Percentiles rank a stretch among this genome's conserved stretches.
Conservation (phyloP, 2,797 vertebrate genomes). For the Limnodromus scolopaceus region DNA sequence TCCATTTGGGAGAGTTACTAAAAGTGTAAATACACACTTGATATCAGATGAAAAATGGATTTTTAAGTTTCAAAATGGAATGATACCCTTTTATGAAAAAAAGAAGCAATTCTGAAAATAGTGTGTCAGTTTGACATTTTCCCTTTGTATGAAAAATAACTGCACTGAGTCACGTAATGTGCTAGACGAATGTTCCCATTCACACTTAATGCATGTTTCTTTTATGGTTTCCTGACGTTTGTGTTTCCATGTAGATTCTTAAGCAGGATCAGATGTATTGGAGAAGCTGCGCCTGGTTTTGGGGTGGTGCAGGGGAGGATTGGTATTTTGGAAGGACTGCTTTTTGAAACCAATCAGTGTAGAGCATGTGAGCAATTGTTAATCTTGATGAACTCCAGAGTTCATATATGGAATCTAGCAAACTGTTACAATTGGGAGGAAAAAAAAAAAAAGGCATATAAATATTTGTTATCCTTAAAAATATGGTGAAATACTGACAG, state of each 20-base stretch:
- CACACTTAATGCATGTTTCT: constrained; percentile 35
- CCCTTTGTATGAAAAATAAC: constrained; percentile 29
- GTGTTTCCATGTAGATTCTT: constrained; percentile 27
- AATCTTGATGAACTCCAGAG: not conserved
- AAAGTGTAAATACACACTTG: not conserved
- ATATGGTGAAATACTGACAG: not conserved
- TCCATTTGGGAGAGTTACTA: not conserved
- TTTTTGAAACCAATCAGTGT: not conserved
- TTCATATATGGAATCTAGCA: not conserved
- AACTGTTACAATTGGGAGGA: not conserved
- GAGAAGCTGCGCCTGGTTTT: not conserved
- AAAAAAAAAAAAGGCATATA: not conserved
- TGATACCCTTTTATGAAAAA: not conserved
- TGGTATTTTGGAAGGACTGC: not conserved
- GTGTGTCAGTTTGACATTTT: constrained; percentile 13
- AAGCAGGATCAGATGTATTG: not conserved
- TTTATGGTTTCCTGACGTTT: constrained; percentile 14
- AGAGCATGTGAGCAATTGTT: not conserved
- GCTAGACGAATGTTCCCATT: constrained; percentile 38
- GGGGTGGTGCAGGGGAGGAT: not conserved
- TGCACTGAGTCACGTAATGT: constrained; percentile 42
- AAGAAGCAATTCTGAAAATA: not conserved
- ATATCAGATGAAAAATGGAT: not conserved
- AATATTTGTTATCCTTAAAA: not conserved
- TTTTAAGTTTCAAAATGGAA: not conserved